phyloP scores from a whole-genome alignment of 2,113 vertebrate species.

The Neogobius melanostomus region DNA sequence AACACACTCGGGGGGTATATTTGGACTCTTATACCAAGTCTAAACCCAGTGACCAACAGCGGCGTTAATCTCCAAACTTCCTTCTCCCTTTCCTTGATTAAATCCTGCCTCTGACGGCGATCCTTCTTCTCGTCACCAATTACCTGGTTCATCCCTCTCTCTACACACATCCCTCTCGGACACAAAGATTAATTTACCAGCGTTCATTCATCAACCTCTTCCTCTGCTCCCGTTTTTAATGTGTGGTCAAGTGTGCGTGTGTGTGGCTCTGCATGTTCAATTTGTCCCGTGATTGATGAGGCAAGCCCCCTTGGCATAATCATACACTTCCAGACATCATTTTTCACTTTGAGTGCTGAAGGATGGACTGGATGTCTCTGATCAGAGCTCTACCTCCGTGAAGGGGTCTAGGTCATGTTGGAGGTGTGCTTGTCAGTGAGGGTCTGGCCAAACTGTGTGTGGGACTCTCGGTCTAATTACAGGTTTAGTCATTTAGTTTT shows the following conservation, averaged over 20 bases:
- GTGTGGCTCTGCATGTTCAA: conserved; percentile 31
- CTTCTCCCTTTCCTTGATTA: conserved; percentile 55
- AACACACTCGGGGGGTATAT: neutral
- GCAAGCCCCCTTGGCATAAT: conserved; percentile 68
- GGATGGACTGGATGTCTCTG: conserved; percentile 61
- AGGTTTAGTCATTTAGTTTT: neutral
- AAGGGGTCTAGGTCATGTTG: conserved; percentile 59
- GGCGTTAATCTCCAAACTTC: conserved; percentile 16
- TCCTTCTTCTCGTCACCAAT: conserved; percentile 53
- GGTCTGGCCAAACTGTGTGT: conserved; percentile 35
- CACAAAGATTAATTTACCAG: conserved; percentile 67
- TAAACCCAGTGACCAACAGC: neutral
- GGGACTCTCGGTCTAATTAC: conserved; percentile 42
- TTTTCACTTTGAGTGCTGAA: conserved; percentile 71
- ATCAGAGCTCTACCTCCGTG: conserved; percentile 56
- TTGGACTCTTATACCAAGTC: neutral
- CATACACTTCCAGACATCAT: conserved; percentile 73
- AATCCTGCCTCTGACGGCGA: conserved; percentile 54
- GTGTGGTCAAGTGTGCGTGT: conserved; percentile 34
- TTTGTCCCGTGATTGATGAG: conserved; percentile 60
- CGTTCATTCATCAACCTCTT: conserved; percentile 71
- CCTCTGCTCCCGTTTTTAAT: conserved; percentile 53
- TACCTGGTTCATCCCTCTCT: conserved; percentile 47
- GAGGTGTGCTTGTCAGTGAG: conserved; percentile 16
- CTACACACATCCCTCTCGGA: conserved; percentile 27